Conservation (phyloP, 2,113 vertebrate genomes). For the Spilogale gracilis region DNA sequence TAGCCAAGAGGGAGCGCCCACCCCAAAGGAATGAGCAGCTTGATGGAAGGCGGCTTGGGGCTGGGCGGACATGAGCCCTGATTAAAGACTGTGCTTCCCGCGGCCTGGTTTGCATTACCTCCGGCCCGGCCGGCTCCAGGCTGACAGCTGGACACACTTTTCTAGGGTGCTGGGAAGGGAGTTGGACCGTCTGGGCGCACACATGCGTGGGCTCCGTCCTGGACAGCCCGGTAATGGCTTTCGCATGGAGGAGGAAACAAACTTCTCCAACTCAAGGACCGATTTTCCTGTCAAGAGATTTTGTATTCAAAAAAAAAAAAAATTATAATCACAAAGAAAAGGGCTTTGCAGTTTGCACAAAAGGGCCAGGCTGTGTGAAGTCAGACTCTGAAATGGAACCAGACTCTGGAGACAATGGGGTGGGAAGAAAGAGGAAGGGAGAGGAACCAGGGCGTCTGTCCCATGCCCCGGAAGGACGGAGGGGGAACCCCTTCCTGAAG, state of each 20-base stretch:
- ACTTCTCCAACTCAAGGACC: conserved; percentile 85
- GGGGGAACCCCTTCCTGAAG: accelerated
- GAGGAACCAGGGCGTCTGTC: neutral
- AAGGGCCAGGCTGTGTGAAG: conserved; percentile 84
- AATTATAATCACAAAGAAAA: conserved; percentile 88
- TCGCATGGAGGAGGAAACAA: conserved; percentile 87
- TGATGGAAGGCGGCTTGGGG: neutral
- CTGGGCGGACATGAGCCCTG: conserved; percentile 70
- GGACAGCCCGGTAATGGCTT: conserved; percentile 87
- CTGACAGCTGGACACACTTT: conserved; percentile 87
- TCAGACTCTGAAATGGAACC: conserved; percentile 82
- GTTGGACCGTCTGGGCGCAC: conserved; percentile 66
- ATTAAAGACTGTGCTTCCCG: conserved; percentile 79
- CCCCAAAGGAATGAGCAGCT: conserved; percentile 48
- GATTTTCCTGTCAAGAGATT: conserved; percentile 91
- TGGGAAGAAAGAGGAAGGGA: neutral
- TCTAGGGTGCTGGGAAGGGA: conserved; percentile 85
- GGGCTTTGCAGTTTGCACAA: conserved; percentile 85
- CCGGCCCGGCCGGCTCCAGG: conserved; percentile 81
- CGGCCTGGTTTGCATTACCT: conserved; percentile 86
- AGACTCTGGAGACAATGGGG: conserved; percentile 78
- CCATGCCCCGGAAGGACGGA: neutral
- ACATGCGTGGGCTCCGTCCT: neutral
- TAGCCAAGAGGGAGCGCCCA: neutral
- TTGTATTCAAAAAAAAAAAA: conserved; percentile 80